Conservation (phyloP, 2,888 invertebrate genomes). For the Prenolepis imparis region DNA sequence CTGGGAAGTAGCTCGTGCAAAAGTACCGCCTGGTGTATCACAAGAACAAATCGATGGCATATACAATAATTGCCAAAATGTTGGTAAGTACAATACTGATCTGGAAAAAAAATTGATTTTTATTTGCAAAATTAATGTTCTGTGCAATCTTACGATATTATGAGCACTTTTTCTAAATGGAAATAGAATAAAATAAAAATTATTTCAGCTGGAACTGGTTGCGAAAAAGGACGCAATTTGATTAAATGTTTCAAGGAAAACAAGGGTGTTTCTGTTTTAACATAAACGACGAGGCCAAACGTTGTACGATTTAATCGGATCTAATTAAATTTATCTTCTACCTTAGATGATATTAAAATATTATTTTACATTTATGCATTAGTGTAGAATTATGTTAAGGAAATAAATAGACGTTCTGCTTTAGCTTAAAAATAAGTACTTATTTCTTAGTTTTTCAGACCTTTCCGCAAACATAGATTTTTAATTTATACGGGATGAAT, state of each 20-base stretch:
- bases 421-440: background rate
- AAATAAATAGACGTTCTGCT: constrained; percentile 2
- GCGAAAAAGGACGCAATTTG: constrained; percentile 52
- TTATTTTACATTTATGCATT: background rate
- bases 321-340: background rate
- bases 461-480: background rate
- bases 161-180: background rate
- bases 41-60: constrained; percentile 55
- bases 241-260: constrained; percentile 54
- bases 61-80: constrained; percentile 41
- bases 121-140: background rate
- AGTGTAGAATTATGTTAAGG: background rate
- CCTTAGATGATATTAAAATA: background rate
- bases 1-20: constrained; percentile 42
- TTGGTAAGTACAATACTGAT: constrained; percentile 48
- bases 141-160: background rate
- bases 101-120: background rate
- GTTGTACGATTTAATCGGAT: background rate
- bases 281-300: background rate
- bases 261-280: background rate
- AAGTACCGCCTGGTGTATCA: constrained; percentile 28
- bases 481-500: background rate
- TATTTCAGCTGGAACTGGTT: constrained; percentile 58
- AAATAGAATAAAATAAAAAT: background rate
- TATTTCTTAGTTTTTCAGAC: background rate